Conservation (phyloP, 2,888 invertebrate species). For the Lasiommata megera region DNA sequence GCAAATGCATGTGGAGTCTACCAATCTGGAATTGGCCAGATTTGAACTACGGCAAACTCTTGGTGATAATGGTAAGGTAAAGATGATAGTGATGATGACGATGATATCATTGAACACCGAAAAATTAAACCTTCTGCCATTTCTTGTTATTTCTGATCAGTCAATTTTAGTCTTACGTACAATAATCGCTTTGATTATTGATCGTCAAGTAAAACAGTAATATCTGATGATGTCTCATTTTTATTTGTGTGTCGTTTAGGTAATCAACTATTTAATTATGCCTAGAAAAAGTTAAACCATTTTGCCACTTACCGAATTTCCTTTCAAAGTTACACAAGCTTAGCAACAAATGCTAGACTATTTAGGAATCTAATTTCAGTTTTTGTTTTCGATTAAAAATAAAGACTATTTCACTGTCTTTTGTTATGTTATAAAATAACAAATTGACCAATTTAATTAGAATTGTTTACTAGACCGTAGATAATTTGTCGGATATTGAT, state of each 20-base stretch:
- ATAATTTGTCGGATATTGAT: not conserved
- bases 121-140: too few species aligned
- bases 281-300: not conserved
- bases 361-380: not conserved
- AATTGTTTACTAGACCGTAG: not conserved
- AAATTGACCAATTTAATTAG: not conserved
- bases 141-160: too few species aligned
- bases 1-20: too few species aligned
- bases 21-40: too few species aligned
- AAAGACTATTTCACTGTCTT: not conserved
- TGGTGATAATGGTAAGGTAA: too few species aligned
- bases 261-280: not conserved
- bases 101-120: too few species aligned
- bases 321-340: constrained; percentile 2
- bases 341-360: not conserved
- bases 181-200: too few species aligned
- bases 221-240: not conserved
- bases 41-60: too few species aligned
- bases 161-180: too few species aligned
- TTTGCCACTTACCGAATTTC: not conserved
- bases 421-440: not conserved
- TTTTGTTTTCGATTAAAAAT: not conserved
- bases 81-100: too few species aligned
- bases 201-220: too few species aligned
- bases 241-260: not conserved